phyloP scores from a whole-genome alignment of 1,140 invertebrate species.

The Leptopilina boulardi region DNA sequence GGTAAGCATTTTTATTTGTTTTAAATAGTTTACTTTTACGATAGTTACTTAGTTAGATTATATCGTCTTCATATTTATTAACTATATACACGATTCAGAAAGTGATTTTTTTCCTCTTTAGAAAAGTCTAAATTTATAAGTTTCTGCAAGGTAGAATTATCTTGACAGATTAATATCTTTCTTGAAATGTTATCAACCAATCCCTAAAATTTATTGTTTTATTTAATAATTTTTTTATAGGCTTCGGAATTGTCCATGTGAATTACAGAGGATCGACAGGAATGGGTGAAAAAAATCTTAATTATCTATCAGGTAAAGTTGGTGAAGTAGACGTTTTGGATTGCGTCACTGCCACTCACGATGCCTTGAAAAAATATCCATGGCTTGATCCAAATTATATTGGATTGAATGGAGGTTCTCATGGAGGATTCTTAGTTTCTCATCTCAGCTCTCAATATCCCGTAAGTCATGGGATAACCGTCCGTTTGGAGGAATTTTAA shows the following conservation, averaged over 20 bases:
- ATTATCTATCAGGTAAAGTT: constrained; percentile 84
- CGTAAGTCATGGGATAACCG: constrained; percentile 69
- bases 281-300: constrained; percentile 84
- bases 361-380: constrained; percentile 76
- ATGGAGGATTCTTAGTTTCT: constrained; percentile 92
- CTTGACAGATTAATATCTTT: no score
- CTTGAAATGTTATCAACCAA: no score
- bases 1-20: constrained; percentile 70
- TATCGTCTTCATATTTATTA: no score
- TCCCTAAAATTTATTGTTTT: no score
- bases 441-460: constrained; percentile 92
- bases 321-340: constrained; percentile 90
- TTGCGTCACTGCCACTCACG: constrained; percentile 80
- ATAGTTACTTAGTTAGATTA: no score
- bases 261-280: constrained; percentile 94
- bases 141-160: no score
- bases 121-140: no score
- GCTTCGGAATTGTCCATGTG: constrained; percentile 85
- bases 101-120: no score
- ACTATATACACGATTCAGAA: no score
- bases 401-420: constrained; percentile 87
- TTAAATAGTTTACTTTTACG: not conserved
- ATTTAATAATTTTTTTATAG: constrained; percentile 67
- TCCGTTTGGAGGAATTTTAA: no score
- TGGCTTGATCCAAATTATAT: constrained; percentile 78